Evolutionary conservation across 2,113 vertebrate genomes (phyloP).

Genomic region (Colossoma macropomum): DNA sequence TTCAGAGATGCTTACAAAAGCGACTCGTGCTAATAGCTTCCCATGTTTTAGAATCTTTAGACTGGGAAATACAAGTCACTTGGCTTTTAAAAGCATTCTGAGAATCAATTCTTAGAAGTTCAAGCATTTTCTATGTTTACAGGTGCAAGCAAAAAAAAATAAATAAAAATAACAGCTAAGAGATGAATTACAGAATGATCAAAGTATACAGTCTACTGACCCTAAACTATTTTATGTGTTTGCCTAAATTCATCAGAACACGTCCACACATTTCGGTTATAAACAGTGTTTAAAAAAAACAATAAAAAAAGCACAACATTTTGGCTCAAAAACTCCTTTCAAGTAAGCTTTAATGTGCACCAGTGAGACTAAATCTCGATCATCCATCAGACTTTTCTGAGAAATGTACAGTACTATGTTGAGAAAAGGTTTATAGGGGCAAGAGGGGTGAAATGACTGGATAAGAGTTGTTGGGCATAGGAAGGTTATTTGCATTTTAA

Average conservation of each 20-base stretch:
- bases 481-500: constrained; percentile 41
- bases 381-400: constrained; percentile 76
- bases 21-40: no score
- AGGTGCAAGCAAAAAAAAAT: no score
- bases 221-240: no score
- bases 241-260: constrained; percentile 3
- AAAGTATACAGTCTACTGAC: no score
- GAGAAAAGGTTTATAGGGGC: background rate
- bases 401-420: constrained; percentile 63
- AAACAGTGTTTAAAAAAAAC: background rate
- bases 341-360: constrained; percentile 92
- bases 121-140: no score
- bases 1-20: no score
- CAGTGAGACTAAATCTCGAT: constrained; percentile 81
- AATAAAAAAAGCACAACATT: constrained; percentile 30
- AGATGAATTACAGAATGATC: no score
- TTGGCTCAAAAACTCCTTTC: constrained; percentile 68
- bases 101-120: no score
- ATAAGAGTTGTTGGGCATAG: background rate
- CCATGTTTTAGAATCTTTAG: no score
- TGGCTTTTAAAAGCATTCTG: no score
- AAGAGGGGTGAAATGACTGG: background rate
- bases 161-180: no score
- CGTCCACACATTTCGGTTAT: background rate
- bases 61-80: no score